Conservation (phyloP, 2,797 vertebrate species). For the Lophius americanus region DNA sequence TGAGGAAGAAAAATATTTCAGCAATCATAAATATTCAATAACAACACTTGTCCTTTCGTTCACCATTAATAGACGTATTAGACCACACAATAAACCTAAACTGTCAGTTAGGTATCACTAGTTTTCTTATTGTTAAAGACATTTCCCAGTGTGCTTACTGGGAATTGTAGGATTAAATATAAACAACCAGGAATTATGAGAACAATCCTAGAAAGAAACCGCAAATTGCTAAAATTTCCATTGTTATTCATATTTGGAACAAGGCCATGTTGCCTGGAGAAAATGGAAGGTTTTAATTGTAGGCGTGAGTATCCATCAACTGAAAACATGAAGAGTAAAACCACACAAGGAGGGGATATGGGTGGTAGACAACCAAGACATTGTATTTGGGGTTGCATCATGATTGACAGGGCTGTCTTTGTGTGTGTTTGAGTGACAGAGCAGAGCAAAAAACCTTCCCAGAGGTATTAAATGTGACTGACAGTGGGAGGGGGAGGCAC, state of each 20-base stretch:
- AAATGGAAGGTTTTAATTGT: not conserved
- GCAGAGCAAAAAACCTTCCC: conserved; percentile 68
- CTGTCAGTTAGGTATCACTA: not conserved
- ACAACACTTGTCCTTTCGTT: not conserved
- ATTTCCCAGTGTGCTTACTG: conserved; percentile 10
- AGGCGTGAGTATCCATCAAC: conserved; percentile 5
- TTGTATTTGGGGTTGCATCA: conserved; percentile 65
- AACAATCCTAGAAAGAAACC: not conserved
- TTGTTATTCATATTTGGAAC: no score
- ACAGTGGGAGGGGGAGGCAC: conserved; percentile 66
- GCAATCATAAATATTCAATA: no score
- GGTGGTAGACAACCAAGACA: conserved; percentile 47
- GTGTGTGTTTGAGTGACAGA: conserved; percentile 74
- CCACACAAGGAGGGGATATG: conserved; percentile 2
- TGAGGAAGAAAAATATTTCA: no score
- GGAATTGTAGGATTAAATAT: conserved; percentile 2
- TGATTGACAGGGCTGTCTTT: conserved; percentile 53
- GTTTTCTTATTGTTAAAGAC: not conserved
- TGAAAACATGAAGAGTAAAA: conserved; percentile 32
- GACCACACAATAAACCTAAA: not conserved
- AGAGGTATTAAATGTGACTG: conserved; percentile 75
- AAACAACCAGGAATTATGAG: not conserved
- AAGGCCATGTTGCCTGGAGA: conserved; percentile 1
- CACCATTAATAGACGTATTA: not conserved
- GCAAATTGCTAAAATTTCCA: no score